phyloP scores from a whole-genome alignment of 2,113 vertebrate genomes.

The Lanius ludovicianus region DNA sequence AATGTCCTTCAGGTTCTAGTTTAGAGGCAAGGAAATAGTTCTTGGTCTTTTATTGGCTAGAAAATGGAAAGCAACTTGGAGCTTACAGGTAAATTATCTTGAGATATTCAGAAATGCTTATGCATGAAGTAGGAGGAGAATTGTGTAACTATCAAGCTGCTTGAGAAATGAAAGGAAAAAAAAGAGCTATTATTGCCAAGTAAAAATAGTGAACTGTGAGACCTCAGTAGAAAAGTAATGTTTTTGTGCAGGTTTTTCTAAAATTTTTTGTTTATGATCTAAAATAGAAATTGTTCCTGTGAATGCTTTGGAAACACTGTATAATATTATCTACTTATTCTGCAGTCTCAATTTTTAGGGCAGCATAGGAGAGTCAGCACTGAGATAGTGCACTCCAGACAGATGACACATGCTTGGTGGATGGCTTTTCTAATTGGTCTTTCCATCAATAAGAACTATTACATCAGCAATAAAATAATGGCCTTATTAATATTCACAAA shows the following conservation, averaged over 20 bases:
- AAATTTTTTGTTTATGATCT: not conserved
- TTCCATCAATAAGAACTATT: not conserved
- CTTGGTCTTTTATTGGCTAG: not conserved
- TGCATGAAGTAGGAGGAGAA: not conserved
- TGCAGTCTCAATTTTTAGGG: not conserved
- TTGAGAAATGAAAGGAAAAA: not conserved
- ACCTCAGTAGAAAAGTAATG: not conserved
- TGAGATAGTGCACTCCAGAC: not conserved
- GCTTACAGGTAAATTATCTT: not conserved
- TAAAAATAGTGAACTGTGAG: not conserved
- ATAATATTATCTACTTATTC: not conserved
- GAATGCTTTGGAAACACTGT: not conserved
- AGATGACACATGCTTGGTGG: not conserved
- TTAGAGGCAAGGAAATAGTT: not conserved
- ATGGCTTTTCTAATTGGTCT: not conserved
- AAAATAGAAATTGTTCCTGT: not conserved
- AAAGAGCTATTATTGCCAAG: not conserved
- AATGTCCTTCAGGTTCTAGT: not conserved
- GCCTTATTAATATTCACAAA: conserved; percentile 8
- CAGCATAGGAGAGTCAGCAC: not conserved
- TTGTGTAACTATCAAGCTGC: not conserved
- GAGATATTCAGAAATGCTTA: not conserved
- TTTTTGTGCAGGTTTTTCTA: not conserved
- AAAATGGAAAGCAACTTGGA: not conserved
- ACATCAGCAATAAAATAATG: not conserved